These are phyloP conservation scores for Athene cunicularia DNA, from an alignment of 2,113 vertebrate species.

Conservation along the genomic window DNA sequence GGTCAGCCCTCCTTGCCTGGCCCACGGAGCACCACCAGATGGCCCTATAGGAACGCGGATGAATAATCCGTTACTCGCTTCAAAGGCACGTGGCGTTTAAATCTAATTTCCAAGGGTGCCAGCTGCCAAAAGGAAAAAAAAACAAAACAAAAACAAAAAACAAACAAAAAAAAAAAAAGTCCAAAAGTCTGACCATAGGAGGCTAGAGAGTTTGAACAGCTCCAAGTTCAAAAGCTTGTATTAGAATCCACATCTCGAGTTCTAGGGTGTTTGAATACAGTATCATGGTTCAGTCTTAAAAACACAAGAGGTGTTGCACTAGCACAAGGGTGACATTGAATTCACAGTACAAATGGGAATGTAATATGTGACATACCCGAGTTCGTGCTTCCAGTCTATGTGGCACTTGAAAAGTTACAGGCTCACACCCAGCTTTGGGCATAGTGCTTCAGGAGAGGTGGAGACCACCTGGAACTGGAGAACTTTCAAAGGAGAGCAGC, in stretches of 20 bases:
- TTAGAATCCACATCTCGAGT: not conserved
- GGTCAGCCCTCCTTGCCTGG: not conserved
- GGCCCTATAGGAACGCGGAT: not conserved
- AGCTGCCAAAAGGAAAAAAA: not conserved
- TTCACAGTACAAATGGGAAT: not conserved
- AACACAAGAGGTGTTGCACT: not conserved
- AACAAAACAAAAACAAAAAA: not conserved
- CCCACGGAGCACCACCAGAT: not conserved
- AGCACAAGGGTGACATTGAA: not conserved
- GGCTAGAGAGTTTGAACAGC: not conserved
- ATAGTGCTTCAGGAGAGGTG: not conserved
- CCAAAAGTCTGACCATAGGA: not conserved
- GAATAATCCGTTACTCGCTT: fast-evolving
- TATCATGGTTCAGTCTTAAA: not conserved
- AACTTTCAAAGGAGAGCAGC: not conserved
- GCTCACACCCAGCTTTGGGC: not conserved
- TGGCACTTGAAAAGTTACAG: not conserved
- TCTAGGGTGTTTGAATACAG: not conserved
- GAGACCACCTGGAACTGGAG: not conserved
- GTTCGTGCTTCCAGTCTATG: not conserved
- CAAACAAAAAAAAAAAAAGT: not conserved
- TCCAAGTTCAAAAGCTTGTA: not conserved
- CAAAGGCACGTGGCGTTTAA: fast-evolving
- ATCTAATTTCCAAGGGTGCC: not conserved
- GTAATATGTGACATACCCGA: not conserved